A percentile compares a stretch with the other conserved stretches of the same genome.
Conservation (phyloP, 2,113 vertebrate genomes). For the Gnathonemus echidnorhynchus region DNA sequence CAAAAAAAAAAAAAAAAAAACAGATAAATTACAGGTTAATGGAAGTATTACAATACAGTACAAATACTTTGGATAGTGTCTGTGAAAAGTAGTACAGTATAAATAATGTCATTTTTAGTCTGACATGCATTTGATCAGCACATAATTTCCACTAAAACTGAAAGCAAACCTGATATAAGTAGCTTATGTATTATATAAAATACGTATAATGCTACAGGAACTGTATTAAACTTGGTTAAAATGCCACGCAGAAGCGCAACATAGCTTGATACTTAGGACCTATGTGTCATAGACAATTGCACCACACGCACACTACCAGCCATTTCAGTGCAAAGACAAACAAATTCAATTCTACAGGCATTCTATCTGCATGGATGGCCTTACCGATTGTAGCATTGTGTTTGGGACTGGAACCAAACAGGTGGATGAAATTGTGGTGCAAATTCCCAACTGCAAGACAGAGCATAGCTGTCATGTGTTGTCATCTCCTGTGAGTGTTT, state of each 20-base stretch:
- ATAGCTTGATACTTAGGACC: neutral
- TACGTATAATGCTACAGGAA: neutral
- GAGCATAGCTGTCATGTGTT: slow-evolving; percentile 58
- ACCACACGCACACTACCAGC: neutral
- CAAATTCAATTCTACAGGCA: neutral
- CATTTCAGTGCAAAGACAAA: neutral
- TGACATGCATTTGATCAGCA: neutral
- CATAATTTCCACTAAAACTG: neutral
- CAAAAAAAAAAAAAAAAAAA: neutral
- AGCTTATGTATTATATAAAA: neutral
- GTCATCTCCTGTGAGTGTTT: slow-evolving; percentile 22
- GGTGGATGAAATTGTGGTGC: slow-evolving; percentile 73
- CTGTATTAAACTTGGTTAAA: neutral
- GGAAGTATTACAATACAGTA: neutral
- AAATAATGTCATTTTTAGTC: neutral
- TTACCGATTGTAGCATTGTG: slow-evolving; percentile 71
- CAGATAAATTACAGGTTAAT: neutral
- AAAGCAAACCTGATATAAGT: neutral
- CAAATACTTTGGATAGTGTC: neutral
- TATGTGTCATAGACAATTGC: neutral
- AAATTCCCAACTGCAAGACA: slow-evolving; percentile 69
- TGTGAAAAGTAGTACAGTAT: neutral
- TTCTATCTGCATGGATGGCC: slow-evolving; percentile 31
- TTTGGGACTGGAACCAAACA: slow-evolving; percentile 73
- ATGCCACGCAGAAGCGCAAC: neutral